Conservation (phyloP, 2,888 invertebrate genomes). For the Caenorhabditis parvicauda region DNA sequence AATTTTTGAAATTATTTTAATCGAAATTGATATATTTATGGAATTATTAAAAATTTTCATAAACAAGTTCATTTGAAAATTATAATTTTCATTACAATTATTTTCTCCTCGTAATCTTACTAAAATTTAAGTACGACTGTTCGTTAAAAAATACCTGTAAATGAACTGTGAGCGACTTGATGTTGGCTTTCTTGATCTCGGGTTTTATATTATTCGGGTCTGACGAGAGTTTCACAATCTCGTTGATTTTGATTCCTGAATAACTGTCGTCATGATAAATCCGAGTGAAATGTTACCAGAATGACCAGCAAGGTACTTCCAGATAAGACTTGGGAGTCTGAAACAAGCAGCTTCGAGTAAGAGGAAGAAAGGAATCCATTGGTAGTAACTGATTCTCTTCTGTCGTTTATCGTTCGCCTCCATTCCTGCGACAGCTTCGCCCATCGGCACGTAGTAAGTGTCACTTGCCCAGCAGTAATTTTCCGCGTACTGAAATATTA, state of each 20-base stretch:
- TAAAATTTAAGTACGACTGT: too few species aligned
- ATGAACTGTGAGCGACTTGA: slow-evolving; percentile 57
- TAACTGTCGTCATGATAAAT: slow-evolving; percentile 3
- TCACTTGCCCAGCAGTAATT: slow-evolving; percentile 60
- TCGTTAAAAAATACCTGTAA: slow-evolving; percentile 45
- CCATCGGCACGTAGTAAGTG: slow-evolving; percentile 57
- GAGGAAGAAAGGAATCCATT: slow-evolving; percentile 62
- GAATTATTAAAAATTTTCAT: too few species aligned
- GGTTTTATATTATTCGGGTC: slow-evolving; percentile 63
- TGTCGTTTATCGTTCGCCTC: slow-evolving; percentile 38
- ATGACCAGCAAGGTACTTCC: slow-evolving; percentile 60
- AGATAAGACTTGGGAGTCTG: slow-evolving; percentile 57
- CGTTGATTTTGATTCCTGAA: slow-evolving; percentile 58
- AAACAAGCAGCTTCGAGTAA: slow-evolving; percentile 60
- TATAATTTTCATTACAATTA: too few species aligned
- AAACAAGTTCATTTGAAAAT: too few species aligned
- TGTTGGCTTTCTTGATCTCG: slow-evolving; percentile 57
- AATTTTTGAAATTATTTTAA: neutral
- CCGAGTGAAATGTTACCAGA: slow-evolving; percentile 46
- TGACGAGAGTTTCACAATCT: slow-evolving; percentile 57
- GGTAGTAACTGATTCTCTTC: slow-evolving; percentile 53
- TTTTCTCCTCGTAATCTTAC: neutral
- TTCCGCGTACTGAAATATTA: slow-evolving; percentile 55
- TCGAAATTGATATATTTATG: too few species aligned
- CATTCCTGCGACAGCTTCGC: slow-evolving; percentile 48